Evolutionary conservation across 2,113 vertebrate species (phyloP), one percentile per base, ranked within the genome.

Genomic region (Limanda limanda): DNA sequence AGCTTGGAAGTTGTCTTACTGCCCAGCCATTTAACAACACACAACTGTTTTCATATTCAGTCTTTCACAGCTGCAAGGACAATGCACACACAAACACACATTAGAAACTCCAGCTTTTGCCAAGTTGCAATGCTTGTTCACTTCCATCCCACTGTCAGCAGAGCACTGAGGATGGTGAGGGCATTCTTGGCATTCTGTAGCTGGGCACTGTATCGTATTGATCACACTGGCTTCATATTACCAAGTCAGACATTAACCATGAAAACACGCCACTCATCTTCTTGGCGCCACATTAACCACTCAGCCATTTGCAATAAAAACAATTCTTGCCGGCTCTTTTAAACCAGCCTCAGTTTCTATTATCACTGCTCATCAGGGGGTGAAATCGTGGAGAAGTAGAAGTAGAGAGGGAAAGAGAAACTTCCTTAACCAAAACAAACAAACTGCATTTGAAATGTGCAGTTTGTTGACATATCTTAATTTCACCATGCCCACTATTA

Each of bases 181-280:
- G 20, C 74, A 74, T 60, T 83, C 65, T 74, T 88, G 64, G 58
- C 68, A 31, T 20, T 48, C 37, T 57, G 31, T 3, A 64, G 21
- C 14, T 24, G 57, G 31, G 12, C 25, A 63, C 64, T 71, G 67
- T 54, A 72, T 86, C 76, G 62, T 73, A 74, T 82, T 73, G 78
- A 86, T 76, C 68, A 20, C 40, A 27, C 24, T 62, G 60, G 79
- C 2, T 0, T 87, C 57, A 64, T 37, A 47, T 73, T 23, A 76
- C 74, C 11, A 42, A 57, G 60, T 67, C 64, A 8, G 17, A 35
- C 52, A 52, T 68, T 45, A 62, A 10, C 20, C 52, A 70, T 37
- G 57, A 71, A 71, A 84, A 78, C 35, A 68, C 63, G 51, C n/a
- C 31, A 23, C 54, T 58, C 54, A 37, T 71, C 52, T 24, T 56